A percentile compares a stretch with the other conserved stretches of the same genome.
Evolutionary conservation across 35 echinoderm and acorn worm species (phyloP).

Genomic region (Diadema setosum): DNA sequence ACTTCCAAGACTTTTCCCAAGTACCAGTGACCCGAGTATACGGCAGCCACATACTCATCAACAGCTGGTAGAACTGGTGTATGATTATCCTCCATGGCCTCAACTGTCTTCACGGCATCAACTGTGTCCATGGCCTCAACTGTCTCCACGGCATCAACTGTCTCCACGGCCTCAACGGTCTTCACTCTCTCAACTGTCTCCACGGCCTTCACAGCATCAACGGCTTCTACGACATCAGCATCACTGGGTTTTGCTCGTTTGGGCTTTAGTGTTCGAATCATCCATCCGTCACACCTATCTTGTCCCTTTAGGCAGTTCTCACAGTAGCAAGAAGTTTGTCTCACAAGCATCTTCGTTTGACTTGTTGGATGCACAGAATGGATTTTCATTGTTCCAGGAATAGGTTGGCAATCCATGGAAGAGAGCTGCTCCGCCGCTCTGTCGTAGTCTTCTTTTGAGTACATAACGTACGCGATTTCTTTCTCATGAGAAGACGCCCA

Average conservation of each 20-base stretch:
- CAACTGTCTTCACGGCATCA: not conserved
- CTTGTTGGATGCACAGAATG: not conserved
- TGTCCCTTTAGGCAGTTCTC: no score
- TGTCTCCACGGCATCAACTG: not conserved
- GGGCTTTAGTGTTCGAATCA: no score
- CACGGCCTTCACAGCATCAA: not conserved
- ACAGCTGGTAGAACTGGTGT: not conserved
- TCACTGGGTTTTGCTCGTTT: no score
- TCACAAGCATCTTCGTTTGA: not conserved
- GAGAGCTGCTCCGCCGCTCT: not conserved
- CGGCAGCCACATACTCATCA: not conserved
- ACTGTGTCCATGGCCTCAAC: not conserved
- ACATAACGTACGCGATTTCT: not conserved
- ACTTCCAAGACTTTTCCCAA: not conserved
- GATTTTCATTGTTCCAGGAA: not conserved
- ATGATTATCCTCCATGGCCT: not conserved
- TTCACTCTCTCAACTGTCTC: not conserved
- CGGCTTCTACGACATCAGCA: no score
- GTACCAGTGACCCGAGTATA: not conserved
- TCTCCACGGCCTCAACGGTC: not conserved
- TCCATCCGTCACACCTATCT: no score
- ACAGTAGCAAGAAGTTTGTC: not conserved
- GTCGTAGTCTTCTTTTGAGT: not conserved
- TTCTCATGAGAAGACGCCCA: slow-evolving; percentile 42
- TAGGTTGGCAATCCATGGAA: not conserved